Evolutionary conservation across 2,797 vertebrate genomes (phyloP), one percentile per base, ranked within the genome.

Genomic region (Caiman crocodilus): DNA sequence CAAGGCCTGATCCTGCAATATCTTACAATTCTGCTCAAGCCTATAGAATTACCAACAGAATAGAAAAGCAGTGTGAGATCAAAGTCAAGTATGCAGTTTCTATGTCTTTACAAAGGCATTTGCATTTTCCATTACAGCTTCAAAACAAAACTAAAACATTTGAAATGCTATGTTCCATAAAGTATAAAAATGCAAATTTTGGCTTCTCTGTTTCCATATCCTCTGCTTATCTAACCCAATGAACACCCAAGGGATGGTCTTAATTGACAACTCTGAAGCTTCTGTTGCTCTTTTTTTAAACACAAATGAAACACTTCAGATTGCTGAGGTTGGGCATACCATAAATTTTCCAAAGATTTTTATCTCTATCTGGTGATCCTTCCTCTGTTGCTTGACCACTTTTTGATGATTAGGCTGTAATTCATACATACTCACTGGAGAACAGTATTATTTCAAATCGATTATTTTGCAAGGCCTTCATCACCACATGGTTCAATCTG

Each of bases 291-390:
- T 16, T 67, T 67, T 67, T 35, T 73, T 35, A 73, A 50, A 73
- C 50, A 73, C 84, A 85, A 61, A 57, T 0, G 20, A 73, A 84
- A 32, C 25, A 65, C 50, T 78, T 84, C 63, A 64, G 59, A 59
- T 57, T 82, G 55, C 65, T 73, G 64, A 91, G 90, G 79, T 75
- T 80, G 94, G 14, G 87, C 76, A 88, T 92, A 91, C 26, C 65
- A 55, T 80, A 88, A 92, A 59, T 21, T 81, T 82, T 42, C 23
- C 50, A 42, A 50, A 23, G 69, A 14, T 73, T 94, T 91, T 94
- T 76, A 82, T 67, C 90, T 78, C 35, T 80, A 93, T 28, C 5
- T 80, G 73, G 95, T 95, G 95, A 96, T 96, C 96, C 96, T 77
- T 76, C 85, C 80, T 80, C 69, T 93, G 90, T 89, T 96, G 78